A percentile compares a stretch with the other conserved stretches of the same genome.
Conservation (phyloP, 1,140 invertebrate species). For the Halesus radiatus region DNA sequence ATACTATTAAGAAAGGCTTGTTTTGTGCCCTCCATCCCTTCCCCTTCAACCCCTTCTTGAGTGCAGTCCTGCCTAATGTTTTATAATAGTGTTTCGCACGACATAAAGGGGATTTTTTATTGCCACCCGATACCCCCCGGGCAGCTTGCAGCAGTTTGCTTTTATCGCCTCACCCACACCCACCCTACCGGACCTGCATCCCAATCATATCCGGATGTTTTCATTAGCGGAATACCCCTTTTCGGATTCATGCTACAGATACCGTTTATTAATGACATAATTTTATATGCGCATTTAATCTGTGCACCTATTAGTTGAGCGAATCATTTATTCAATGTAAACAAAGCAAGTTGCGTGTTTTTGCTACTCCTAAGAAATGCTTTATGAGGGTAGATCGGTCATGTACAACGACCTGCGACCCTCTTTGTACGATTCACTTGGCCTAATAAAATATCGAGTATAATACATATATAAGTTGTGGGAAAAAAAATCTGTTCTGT, state of each 20-base stretch:
- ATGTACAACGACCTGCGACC: no score
- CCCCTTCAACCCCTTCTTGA: not conserved
- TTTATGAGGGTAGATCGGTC: no score
- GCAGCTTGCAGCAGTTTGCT: constrained; percentile 13
- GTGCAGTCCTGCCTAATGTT: not conserved
- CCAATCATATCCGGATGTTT: constrained; percentile 13
- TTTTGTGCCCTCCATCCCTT: not conserved
- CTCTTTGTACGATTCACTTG: no score
- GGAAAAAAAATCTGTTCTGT: no score
- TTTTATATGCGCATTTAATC: no score
- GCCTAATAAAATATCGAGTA: no score
- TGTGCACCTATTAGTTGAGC: no score
- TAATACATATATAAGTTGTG: no score
- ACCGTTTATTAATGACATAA: not conserved
- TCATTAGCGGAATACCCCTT: not conserved
- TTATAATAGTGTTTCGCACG: constrained; percentile 8
- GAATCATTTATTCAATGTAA: no score
- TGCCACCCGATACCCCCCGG: constrained; percentile 11
- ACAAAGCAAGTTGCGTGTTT: no score
- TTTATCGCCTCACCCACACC: not conserved
- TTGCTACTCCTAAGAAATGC: no score
- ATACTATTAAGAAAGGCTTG: not conserved
- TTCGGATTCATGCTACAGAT: not conserved
- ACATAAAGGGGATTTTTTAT: constrained; percentile 32
- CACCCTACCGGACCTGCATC: not conserved